Base-by-base conservation (phyloP, 2,888 invertebrate species). In the Melinaea menophilus region DNA sequence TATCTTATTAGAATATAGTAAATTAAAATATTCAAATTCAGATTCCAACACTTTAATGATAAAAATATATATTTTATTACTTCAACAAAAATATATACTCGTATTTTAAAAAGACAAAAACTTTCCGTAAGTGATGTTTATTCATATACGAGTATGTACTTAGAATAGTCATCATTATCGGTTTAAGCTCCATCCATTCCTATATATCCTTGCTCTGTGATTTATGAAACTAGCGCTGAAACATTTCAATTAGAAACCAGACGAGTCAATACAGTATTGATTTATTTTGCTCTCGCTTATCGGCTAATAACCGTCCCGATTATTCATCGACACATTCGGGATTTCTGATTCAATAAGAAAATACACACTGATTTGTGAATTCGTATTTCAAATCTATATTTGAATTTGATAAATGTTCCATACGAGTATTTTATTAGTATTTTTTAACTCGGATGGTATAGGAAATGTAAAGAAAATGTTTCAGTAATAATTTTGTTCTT, bases 231-330 rank as follows among this genome's bases (percentile, higher is more conserved):
- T 64, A 62, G 59, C 67, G 64, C 65, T 63, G 63, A 64, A 70
- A 70, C 69, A 69, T 70, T 70, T 70, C 69, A 70, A 70, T 70
- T 70, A 70, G 66, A 63, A 69, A 65, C 63, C 66, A 60, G 61
- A 66, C 65, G 65, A 69, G 63, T 70, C 67, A 60, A 64, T 67
- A 63, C 58, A 33, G 64, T 67, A 70, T 67, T 69, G 70, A 69
- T 70, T 69, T 66, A 64, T 63, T 62, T 61, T 58, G 59, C 35
- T 59, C 59, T 65, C 65, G 58, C 67, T 66, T 64, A 68, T 68
- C 66, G 68, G 55, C 59, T 66, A 65, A 68, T 68, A 68, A 65
- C 66, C 57, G 62, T 45, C 51, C 58, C 65, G 61, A 65, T 63
- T 67, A 67, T 67, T 67, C 63, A 63, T 67, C 51, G 58, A 31